Conservation (phyloP, 2,113 vertebrate genomes). For the Empidonax alnorum region DNA sequence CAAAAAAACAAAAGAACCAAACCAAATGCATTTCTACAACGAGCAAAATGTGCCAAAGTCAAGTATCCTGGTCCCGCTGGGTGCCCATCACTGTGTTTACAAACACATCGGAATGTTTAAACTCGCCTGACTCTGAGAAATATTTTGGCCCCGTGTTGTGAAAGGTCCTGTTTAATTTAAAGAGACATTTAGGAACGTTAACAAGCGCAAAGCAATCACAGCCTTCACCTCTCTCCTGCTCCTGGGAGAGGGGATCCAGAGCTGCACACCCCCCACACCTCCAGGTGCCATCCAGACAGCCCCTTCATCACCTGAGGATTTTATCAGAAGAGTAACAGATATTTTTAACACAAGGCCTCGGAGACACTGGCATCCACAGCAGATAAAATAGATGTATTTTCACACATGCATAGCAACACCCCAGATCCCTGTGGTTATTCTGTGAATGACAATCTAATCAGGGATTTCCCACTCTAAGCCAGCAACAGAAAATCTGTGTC, state of each 20-base stretch:
- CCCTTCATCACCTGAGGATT: not conserved
- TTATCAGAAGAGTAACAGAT: not conserved
- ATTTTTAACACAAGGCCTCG: not conserved
- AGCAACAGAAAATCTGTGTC: not conserved
- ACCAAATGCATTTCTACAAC: not conserved
- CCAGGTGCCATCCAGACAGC: not conserved
- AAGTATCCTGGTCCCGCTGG: not conserved
- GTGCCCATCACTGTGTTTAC: not conserved
- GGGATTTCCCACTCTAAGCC: not conserved
- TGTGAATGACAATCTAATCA: not conserved
- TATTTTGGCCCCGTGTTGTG: not conserved
- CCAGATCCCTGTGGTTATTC: not conserved
- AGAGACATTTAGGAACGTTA: not conserved
- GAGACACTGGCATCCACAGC: not conserved
- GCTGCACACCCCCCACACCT: not conserved
- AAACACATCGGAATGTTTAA: not conserved
- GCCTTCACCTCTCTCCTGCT: not conserved
- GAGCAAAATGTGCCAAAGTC: not conserved
- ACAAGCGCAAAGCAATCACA: not conserved
- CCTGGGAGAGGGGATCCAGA: not conserved
- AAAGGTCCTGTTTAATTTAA: not conserved
- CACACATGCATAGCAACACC: not conserved
- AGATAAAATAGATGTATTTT: not conserved
- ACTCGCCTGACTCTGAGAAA: fast-evolving
- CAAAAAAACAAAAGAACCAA: not conserved